Base-by-base conservation (phyloP, 53 echinoderm and acorn worm genomes). In the Crossaster papposus region DNA sequence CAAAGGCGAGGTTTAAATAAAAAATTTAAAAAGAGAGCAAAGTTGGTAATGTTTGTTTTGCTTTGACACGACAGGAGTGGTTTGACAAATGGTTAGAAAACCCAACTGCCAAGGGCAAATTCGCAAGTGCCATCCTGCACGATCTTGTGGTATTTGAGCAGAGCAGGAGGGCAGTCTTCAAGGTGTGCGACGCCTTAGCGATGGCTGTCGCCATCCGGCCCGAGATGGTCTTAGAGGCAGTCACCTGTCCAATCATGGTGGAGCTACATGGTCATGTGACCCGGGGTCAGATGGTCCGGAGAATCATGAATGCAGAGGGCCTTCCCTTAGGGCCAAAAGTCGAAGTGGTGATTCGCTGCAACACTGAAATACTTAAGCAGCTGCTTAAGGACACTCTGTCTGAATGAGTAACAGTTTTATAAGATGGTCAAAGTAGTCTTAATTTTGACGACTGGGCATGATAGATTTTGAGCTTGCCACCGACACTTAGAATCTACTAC, bases 191-290 rank as follows among this genome's bases (percentile, higher is more conserved):
- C n/a, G 91, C 64, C 26, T 62, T 78, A 18, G 91, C 94, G 30
- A 91, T 94, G 91, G 89, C 79, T 30, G 86, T 85, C 9, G 89
- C 85, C 8, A 73, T 86, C 3, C 26, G 70, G 10, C 89, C 89
- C 23, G 81, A 85, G 29, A 77, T 89, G 50, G 62, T 94, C 52
- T 58, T 38, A 17, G 89, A 94, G 26, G 72, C 91, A 0, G 34
- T 65, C 10, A 91, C 89, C 70, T 89, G 89, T 20, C 78, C 51
- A 12, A 83, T 93, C 64, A 72, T 28, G 37, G 81, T 95, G 1
- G 95, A 95, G 81, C 89, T 95, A 0, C 79, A 80, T 10, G 95
- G 95, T 17, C 36, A 70, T 77, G 32, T 84, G 13, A 91, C 92
- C 51, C 44, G 91, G 17, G 94, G 94, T 32, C 92, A 93, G 70